Evolutionary conservation across 2,113 vertebrate species (phyloP).

Genomic region (Edolisoma coerulescens): DNA sequence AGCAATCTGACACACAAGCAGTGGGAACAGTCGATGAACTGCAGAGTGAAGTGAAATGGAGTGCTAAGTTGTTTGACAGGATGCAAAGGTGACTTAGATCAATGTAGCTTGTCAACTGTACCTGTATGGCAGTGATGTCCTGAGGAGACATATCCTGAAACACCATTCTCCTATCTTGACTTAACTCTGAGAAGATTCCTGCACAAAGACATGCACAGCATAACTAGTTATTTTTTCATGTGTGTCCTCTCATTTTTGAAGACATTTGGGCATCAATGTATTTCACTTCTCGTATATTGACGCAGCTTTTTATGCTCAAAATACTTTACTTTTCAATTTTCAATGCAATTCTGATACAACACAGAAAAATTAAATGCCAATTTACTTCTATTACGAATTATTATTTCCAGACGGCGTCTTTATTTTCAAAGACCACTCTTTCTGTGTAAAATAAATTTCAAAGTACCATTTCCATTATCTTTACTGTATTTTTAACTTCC

Average conservation of each 20-base stretch:
- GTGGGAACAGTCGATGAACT: neutral
- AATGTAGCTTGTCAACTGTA: neutral
- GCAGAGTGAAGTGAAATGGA: neutral
- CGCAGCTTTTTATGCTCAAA: neutral
- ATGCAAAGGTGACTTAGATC: neutral
- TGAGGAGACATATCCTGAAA: neutral
- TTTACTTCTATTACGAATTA: neutral
- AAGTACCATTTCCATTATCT: neutral
- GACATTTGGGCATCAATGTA: neutral
- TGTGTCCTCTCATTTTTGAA: neutral
- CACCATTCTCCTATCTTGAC: neutral
- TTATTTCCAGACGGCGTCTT: neutral
- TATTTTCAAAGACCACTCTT: neutral
- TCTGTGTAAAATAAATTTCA: neutral
- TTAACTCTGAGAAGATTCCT: neutral
- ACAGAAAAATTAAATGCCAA: neutral
- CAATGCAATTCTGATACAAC: neutral
- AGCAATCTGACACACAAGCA: neutral
- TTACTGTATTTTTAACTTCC: neutral
- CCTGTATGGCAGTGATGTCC: neutral
- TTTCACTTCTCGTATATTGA: neutral
- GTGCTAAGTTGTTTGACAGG: constrained; percentile 3
- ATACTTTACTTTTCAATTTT: neutral
- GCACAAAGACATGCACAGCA: neutral
- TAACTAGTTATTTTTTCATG: neutral